A percentile compares a stretch with the other conserved stretches of the same genome.
phyloP scores from a whole-genome alignment of 1,140 invertebrate species.

The Eueides isabella region DNA sequence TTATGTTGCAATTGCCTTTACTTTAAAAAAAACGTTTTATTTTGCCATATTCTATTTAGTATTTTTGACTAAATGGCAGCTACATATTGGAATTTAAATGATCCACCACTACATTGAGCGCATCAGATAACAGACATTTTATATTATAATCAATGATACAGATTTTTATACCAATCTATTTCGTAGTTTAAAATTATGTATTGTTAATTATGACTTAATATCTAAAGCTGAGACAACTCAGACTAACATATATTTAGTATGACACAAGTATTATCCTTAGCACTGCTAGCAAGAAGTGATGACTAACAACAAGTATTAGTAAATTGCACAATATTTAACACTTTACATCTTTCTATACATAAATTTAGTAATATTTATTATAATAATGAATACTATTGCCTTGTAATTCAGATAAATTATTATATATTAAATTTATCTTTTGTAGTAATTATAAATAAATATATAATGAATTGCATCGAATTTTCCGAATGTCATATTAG shows the following conservation, averaged over 20 bases:
- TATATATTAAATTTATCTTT: too few relatives aligned
- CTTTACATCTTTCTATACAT: not conserved
- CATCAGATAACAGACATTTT: not conserved
- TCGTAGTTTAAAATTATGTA: too few relatives aligned
- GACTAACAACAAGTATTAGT: not conserved
- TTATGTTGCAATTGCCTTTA: not conserved
- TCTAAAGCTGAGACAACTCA: not conserved
- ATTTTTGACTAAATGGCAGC: not conserved
- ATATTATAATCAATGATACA: not conserved
- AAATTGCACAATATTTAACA: slow-evolving; percentile 1
- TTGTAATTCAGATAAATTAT: not conserved
- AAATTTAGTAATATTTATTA: not conserved
- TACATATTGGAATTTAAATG: not conserved
- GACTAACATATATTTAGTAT: not conserved
- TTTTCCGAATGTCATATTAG: not conserved
- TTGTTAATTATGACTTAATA: not conserved
- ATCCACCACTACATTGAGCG: not conserved
- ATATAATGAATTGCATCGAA: not conserved
- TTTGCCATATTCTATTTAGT: not conserved
- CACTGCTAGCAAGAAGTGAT: not conserved
- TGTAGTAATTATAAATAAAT: too few relatives aligned
- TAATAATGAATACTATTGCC: not conserved
- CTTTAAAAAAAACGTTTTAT: not conserved
- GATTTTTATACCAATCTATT: not conserved
- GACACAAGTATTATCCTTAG: not conserved